Conservation (phyloP, 35 echinoderm and acorn worm species). For the Heliocidaris tuberculata region DNA sequence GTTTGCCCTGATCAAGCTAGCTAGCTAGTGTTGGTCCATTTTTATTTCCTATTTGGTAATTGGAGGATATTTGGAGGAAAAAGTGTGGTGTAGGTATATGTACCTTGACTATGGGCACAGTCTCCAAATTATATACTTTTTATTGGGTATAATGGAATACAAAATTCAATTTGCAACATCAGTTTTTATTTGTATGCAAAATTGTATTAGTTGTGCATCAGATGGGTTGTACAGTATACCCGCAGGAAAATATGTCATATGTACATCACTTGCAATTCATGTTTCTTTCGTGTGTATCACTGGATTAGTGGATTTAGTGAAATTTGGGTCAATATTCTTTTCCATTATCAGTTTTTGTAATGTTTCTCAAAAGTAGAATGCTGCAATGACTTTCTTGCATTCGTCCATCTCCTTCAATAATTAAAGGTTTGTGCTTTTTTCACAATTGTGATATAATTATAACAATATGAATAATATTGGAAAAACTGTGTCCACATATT, state of each 20-base stretch:
- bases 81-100: background rate
- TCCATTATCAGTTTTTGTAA: background rate
- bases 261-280: background rate
- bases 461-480: too few species aligned
- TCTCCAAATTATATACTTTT: background rate
- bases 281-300: background rate
- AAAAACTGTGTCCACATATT: too few species aligned
- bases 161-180: too few species aligned
- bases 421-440: too few species aligned
- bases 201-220: background rate
- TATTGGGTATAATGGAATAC: too few species aligned
- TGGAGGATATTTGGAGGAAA: background rate
- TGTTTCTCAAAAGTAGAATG: background rate
- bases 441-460: too few species aligned
- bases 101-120: background rate
- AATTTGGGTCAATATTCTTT: background rate
- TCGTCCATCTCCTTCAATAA: too few species aligned
- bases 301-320: too few species aligned
- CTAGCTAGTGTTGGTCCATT: background rate
- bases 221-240: background rate
- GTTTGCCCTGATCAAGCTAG: background rate
- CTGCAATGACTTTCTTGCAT: too few species aligned
- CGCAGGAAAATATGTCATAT: background rate
- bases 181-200: too few species aligned
- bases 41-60: background rate